Conservation (phyloP, 2,797 vertebrate genomes). For the Ctenochaetus hawaiiensis region DNA sequence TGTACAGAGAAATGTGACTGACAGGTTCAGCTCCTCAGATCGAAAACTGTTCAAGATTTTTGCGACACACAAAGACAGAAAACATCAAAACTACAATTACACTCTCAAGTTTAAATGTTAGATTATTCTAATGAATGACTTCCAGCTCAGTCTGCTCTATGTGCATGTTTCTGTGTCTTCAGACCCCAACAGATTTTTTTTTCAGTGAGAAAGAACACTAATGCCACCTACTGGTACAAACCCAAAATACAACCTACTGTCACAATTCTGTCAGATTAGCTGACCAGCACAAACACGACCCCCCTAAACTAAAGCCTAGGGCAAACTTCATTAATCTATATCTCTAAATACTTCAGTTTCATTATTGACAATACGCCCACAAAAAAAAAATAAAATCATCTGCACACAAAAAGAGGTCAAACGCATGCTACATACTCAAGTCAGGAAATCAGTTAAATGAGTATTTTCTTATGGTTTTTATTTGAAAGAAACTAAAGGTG, state of each 20-base stretch:
- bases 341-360: not conserved
- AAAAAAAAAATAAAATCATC: not conserved
- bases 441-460: slow-evolving; percentile 7
- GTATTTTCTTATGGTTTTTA: slow-evolving; percentile 43
- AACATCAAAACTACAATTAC: not conserved
- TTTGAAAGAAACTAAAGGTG: slow-evolving; percentile 49
- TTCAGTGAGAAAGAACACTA: slow-evolving; percentile 68
- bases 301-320: not conserved
- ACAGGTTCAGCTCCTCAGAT: not conserved
- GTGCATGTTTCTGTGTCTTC: not conserved
- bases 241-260: slow-evolving; percentile 7
- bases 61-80: not conserved
- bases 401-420: not conserved
- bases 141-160: not conserved
- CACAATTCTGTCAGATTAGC: not conserved
- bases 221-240: slow-evolving; percentile 87
- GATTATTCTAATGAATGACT: slow-evolving; percentile 9
- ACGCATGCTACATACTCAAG: not conserved
- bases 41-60: not conserved
- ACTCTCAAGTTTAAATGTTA: not conserved
- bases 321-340: not conserved
- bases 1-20: not conserved
- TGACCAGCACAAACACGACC: not conserved
- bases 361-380: not conserved
- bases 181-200: not conserved